phyloP scores from a whole-genome alignment of 1,140 invertebrate genomes.

The Achroia grisella region DNA sequence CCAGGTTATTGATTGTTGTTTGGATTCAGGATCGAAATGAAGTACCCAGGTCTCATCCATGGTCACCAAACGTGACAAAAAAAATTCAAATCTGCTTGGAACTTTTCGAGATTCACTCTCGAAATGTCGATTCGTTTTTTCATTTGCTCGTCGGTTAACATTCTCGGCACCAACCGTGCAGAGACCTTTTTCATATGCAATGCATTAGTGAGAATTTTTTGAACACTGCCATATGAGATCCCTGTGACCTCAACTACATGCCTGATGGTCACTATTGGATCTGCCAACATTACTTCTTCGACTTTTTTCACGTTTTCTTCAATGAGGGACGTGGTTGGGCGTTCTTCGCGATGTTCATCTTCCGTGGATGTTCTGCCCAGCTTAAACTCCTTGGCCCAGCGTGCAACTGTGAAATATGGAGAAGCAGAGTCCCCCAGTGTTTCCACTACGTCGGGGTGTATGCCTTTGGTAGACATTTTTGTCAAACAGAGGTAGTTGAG shows the following conservation, averaged over 20 bases:
- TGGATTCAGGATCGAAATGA: conserved; percentile 1
- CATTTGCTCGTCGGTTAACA: no score
- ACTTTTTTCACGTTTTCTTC: conserved; percentile 1
- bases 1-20: conserved; percentile 8
- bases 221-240: conserved; percentile 1
- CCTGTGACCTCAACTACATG: not conserved
- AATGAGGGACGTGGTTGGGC: no score
- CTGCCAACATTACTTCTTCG: not conserved
- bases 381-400: not conserved
- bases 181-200: conserved; percentile 8
- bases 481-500: conserved; percentile 3
- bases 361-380: not conserved
- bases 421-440: conserved; percentile 3
- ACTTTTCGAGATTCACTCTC: no score
- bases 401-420: conserved; percentile 1
- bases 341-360: no score
- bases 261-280: not conserved
- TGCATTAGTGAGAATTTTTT: not conserved
- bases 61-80: conserved; percentile 7
- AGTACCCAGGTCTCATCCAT: conserved; percentile 5
- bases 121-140: no score
- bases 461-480: not conserved
- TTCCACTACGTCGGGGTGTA: not conserved
- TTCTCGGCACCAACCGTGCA: conserved; percentile 5
- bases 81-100: no score